These are phyloP conservation scores for Drosophila littoralis DNA, from an alignment of 1,140 invertebrate genomes.

Conservation along the genomic window DNA sequence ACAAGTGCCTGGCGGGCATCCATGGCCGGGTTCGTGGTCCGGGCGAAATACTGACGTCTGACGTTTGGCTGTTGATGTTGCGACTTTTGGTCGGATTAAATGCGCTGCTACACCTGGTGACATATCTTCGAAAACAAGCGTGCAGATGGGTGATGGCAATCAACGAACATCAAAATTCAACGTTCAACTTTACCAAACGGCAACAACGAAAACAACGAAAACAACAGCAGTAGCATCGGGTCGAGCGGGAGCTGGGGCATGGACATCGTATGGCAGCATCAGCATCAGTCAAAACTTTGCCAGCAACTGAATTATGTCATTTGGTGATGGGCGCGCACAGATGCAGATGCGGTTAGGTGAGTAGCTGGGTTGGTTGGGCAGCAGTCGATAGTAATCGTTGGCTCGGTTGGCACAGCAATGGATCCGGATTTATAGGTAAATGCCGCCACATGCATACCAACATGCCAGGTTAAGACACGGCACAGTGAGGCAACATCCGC, in stretches of 20 bases:
- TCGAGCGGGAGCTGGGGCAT: conserved; percentile 6
- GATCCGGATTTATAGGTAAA: conserved; percentile 42
- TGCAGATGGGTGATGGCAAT: conserved; percentile 63
- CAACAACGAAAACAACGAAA: conserved; percentile 22
- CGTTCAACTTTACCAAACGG: conserved; percentile 65
- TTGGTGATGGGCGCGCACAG: conserved; percentile 58
- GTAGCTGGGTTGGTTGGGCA: neutral
- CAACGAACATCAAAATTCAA: conserved; percentile 78
- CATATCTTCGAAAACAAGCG: conserved; percentile 66
- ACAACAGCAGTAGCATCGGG: conserved; percentile 12
- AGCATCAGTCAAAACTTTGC: conserved; percentile 79
- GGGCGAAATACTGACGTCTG: conserved; percentile 30
- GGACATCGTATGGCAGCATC: conserved; percentile 48
- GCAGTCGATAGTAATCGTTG: neutral
- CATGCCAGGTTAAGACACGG: conserved; percentile 10
- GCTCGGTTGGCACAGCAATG: conserved; percentile 19
- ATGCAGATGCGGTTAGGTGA: conserved; percentile 16
- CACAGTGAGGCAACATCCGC: neutral
- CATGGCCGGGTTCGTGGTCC: conserved; percentile 23
- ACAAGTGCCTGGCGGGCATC: conserved; percentile 45
- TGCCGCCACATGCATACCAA: conserved; percentile 31
- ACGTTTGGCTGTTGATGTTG: conserved; percentile 73
- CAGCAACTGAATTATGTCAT: conserved; percentile 83
- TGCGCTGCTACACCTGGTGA: conserved; percentile 77
- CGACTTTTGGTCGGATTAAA: conserved; percentile 80